These are phyloP conservation scores for Alectura lathami DNA, from an alignment of 2,113 vertebrate species.

Conservation along the genomic window DNA sequence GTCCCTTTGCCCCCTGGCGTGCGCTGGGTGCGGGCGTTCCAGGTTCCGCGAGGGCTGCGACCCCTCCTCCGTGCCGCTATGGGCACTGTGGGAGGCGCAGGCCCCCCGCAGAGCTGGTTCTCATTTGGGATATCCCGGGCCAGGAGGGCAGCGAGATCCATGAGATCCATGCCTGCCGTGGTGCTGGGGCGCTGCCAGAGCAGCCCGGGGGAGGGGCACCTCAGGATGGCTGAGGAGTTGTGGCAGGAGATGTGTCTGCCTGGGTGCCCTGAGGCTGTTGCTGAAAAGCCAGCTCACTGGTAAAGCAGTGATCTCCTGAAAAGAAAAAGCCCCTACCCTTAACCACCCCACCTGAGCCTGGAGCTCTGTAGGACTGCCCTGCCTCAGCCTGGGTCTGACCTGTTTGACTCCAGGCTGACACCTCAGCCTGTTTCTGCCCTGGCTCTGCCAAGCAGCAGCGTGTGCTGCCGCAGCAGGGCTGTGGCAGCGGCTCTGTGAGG, in stretches of 20 bases:
- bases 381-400: neutral
- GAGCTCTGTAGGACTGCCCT: neutral
- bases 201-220: neutral
- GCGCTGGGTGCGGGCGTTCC: rapidly evolving
- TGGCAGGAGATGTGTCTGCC: neutral
- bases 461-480: neutral
- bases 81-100: neutral
- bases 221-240: neutral
- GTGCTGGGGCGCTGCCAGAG: no score
- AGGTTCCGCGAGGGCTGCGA: neutral
- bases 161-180: no score
- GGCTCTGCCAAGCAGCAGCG: rapidly evolving
- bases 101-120: neutral
- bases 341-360: neutral
- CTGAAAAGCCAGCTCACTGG: neutral
- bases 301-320: neutral
- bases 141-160: no score
- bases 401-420: neutral
- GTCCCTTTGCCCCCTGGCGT: neutral
- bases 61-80: neutral
- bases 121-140: neutral
- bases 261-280: neutral
- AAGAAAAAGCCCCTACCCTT: neutral
- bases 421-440: rapidly evolving
- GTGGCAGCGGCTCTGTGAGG: neutral